Conservation (phyloP, 2,797 vertebrate species). For the Enteromius viviparus region DNA sequence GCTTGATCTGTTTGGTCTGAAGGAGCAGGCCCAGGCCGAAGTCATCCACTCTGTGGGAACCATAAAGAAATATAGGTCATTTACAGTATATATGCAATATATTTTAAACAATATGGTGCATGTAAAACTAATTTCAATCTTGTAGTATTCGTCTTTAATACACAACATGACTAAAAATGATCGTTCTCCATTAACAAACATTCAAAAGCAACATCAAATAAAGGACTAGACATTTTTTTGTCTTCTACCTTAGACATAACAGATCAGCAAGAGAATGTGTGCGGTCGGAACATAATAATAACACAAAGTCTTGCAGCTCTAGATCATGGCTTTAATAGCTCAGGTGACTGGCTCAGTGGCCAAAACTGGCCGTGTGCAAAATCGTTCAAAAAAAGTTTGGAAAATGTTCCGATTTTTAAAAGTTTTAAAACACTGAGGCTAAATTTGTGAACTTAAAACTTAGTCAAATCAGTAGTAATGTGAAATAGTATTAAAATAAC, state of each 20-base stretch:
- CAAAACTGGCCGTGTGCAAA: background rate
- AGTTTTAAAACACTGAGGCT: background rate
- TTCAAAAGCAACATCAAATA: background rate
- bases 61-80: background rate
- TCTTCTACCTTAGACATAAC: background rate
- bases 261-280: background rate
- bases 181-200: background rate
- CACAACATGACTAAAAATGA: background rate
- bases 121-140: background rate
- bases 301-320: too few relatives aligned
- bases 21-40: constrained; percentile 95
- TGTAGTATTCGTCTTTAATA: background rate
- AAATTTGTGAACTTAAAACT: background rate
- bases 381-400: too few relatives aligned
- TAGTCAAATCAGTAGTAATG: background rate
- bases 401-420: too few relatives aligned
- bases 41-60: constrained; percentile 87
- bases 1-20: constrained; percentile 92
- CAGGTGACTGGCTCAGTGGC: background rate
- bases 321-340: background rate
- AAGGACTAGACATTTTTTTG: background rate
- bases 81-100: background rate
- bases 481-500: background rate
- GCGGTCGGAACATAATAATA: background rate
- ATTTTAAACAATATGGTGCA: background rate